A percentile compares a stretch with the other conserved stretches of the same genome.
Conservation (phyloP, 2,888 invertebrate species). For the Volucella inanis region DNA sequence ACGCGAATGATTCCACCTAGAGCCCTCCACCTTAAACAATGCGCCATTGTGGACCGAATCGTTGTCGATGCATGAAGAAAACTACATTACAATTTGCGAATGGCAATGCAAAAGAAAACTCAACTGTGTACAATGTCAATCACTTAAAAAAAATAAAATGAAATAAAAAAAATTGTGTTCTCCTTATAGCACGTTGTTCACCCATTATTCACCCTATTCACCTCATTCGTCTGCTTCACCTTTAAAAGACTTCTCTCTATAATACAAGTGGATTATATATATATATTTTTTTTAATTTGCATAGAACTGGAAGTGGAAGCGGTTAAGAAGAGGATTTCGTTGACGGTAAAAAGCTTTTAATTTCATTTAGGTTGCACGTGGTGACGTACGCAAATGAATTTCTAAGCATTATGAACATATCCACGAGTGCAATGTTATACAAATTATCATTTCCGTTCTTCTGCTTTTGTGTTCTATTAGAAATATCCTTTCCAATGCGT, state of each 20-base stretch:
- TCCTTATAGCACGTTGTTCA: no score
- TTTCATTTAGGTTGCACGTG: constrained; percentile 13
- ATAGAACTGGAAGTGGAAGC: not conserved
- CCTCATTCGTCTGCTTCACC: no score
- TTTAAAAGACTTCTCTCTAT: no score
- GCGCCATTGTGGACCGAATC: constrained; percentile 65
- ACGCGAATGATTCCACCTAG: constrained; percentile 78
- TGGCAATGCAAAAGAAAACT: constrained; percentile 63
- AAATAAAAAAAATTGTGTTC: not conserved
- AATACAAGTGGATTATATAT: no score
- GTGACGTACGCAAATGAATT: constrained; percentile 24
- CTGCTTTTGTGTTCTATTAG: no score
- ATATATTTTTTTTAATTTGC: no score
- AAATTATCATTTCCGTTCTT: no score
- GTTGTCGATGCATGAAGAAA: constrained; percentile 64
- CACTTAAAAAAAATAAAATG: constrained; percentile 34
- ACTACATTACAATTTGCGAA: constrained; percentile 66
- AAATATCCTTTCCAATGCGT: no score
- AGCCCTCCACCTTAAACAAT: constrained; percentile 76
- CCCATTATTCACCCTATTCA: no score
- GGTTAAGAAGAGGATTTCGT: not conserved
- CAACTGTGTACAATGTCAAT: constrained; percentile 54
- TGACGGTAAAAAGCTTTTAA: constrained; percentile 34
- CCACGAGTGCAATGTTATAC: no score
- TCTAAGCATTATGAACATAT: not conserved